Base-by-base conservation (phyloP, 2,113 vertebrate species). In the Chionis minor region DNA sequence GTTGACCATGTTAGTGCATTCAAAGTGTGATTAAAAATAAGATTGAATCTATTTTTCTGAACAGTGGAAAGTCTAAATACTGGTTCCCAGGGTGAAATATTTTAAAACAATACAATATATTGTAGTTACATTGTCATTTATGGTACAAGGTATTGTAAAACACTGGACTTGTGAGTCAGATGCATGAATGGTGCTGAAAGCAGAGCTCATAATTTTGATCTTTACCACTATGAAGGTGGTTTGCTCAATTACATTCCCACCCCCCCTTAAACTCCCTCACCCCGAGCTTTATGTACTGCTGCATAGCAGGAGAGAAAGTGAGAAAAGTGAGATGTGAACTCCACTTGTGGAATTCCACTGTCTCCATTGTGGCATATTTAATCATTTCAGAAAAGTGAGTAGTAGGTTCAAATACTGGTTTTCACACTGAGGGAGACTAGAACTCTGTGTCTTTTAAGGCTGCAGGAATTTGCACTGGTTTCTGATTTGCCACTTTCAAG, bases 191-290 rank as follows among this genome's bases (percentile, higher is more conserved):
- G 7, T 12, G 49, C 9, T 49, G 30, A 67, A 95, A 94, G 30
- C 7, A 56, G 33, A 73, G 19, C 8, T 5, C 15, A 61, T n/a
- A 47, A 52, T 47, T 44, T 73, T 65, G 20, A 10, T 40, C 5
- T 77, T 86, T 80, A 26, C 12, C 6, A 21, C 5, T 40, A 1
- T 66, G 42, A 58, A 32, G 3, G 21, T 30, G 15, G 1, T 70
- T 84, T 84, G 58, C n/a, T 72, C 27, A 38, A 20, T 23, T 15
- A 44, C 6, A 40, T 35, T 12, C 5, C 2, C 6, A 3, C 23
- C 3, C 3, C 8, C 19, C 23, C 6, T 14, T 3, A 0, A 54
- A 2, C 27, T 24, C 23, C 11, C 14, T 23, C 40, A 14, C 35
- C 14, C 4, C 22, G 49, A 19, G 9, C 5, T n/a, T 91, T 62